A percentile compares a stretch with the other conserved stretches of the same genome.
Evolutionary conservation across 2,888 invertebrate genomes (phyloP).

Genomic region (Caenorhabditis sp.): DNA sequence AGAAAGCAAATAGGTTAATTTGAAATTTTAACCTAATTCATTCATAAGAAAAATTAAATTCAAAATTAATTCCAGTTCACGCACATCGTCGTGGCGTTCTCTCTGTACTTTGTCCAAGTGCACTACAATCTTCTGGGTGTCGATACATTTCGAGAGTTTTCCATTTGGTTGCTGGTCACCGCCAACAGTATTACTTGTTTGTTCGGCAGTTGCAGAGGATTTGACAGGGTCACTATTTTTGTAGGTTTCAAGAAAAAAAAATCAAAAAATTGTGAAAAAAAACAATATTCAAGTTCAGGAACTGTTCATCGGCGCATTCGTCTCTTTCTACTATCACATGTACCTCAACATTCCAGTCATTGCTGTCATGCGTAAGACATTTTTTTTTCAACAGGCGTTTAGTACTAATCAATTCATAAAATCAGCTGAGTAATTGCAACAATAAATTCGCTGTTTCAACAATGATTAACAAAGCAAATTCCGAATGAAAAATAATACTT

Average conservation of each 20-base stretch:
- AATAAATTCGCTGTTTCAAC: too few species aligned
- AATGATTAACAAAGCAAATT: too few species aligned
- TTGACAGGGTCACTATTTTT: slow-evolving; percentile 9
- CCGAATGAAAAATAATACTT: too few species aligned
- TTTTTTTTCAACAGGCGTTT: too few species aligned
- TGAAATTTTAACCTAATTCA: too few species aligned
- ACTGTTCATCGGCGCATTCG: slow-evolving; percentile 10
- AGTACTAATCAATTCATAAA: too few species aligned
- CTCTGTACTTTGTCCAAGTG: neutral
- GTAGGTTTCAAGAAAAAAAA: neutral
- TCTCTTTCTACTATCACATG: neutral
- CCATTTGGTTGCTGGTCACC: slow-evolving; percentile 1
- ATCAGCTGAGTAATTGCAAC: too few species aligned
- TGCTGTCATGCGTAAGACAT: slow-evolving; percentile 1
- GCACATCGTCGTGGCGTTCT: slow-evolving; percentile 5
- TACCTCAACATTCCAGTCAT: slow-evolving; percentile 6
- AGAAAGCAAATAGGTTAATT: too few species aligned
- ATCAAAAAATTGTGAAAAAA: neutral
- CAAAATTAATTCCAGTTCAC: neutral
- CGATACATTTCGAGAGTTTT: neutral
- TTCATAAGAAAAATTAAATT: neutral
- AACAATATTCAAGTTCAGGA: neutral
- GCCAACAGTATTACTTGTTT: neutral
- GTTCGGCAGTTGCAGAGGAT: slow-evolving; percentile 9
- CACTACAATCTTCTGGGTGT: neutral